phyloP scores from a whole-genome alignment of 2,888 invertebrate species.

The Neria commutata region DNA sequence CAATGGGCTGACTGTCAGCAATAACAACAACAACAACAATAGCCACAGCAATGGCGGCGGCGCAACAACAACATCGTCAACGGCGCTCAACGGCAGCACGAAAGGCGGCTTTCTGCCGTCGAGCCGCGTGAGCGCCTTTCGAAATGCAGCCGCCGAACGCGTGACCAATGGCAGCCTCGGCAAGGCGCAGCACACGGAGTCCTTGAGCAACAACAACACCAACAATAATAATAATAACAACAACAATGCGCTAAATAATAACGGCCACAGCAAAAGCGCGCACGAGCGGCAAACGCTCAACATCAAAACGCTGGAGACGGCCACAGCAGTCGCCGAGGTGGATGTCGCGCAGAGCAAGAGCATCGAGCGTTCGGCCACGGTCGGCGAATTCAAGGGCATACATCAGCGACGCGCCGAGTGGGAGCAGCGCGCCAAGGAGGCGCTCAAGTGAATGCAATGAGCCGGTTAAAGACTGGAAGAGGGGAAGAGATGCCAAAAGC shows the following conservation, averaged over 20 bases:
- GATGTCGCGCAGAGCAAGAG: no score
- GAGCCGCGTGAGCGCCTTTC: slow-evolving; percentile 48
- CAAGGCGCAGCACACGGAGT: slow-evolving; percentile 35
- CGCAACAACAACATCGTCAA: slow-evolving; percentile 10
- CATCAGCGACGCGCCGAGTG: slow-evolving; percentile 78
- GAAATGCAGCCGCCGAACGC: slow-evolving; percentile 19
- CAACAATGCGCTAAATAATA: not conserved
- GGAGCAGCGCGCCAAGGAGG: slow-evolving; percentile 78
- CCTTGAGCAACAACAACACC: slow-evolving; percentile 40
- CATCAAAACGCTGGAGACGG: slow-evolving; percentile 9
- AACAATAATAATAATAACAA: slow-evolving; percentile 36
- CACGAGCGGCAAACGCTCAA: slow-evolving; percentile 32
- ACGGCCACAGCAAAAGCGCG: slow-evolving; percentile 11
- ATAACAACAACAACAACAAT: slow-evolving; percentile 30
- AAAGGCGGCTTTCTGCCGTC: slow-evolving; percentile 35
- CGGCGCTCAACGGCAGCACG: slow-evolving; percentile 5
- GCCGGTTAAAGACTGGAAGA: no score
- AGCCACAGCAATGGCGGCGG: not conserved
- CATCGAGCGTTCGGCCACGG: slow-evolving; percentile 56
- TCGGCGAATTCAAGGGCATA: slow-evolving; percentile 70
- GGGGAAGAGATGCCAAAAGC: no score
- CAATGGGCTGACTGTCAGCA: slow-evolving; percentile 31
- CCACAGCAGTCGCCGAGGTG: no score
- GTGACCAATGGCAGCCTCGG: slow-evolving; percentile 38
- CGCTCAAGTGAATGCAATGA: slow-evolving; percentile 48